phyloP scores from a whole-genome alignment of 2,888 invertebrate genomes.

The Pandemis cinnamomeana region DNA sequence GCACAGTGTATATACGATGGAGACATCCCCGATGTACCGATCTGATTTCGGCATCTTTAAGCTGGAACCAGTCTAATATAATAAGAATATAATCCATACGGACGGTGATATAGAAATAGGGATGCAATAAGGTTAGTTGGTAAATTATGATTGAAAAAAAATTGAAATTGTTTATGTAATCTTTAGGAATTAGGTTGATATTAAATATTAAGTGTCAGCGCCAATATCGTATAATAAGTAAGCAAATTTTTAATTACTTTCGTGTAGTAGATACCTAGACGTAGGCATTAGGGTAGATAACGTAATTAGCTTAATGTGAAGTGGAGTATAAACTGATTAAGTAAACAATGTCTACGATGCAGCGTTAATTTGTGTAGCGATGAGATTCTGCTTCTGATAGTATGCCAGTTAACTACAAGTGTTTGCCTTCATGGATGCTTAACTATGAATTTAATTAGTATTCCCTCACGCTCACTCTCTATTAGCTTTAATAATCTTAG shows the following conservation, averaged over 20 bases:
- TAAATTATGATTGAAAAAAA: background rate
- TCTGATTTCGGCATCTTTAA: conserved; percentile 80
- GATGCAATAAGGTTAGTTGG: background rate
- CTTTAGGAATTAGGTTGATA: background rate
- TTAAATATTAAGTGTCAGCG: background rate
- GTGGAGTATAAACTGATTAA: conserved; percentile 65
- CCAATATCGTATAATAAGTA: background rate
- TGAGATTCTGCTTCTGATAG: conserved; percentile 43
- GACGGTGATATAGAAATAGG: background rate
- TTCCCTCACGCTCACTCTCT: conserved; percentile 29
- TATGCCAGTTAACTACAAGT: conserved; percentile 42
- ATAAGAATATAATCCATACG: conserved; percentile 9
- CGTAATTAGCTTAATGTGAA: conserved; percentile 69
- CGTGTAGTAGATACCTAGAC: background rate
- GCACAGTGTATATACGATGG: conserved; percentile 60
- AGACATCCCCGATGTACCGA: conserved; percentile 69
- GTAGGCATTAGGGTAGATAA: conserved; percentile 41
- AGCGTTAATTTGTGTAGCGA: conserved; percentile 67
- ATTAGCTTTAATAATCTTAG: conserved; percentile 31
- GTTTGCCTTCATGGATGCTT: conserved; percentile 42
- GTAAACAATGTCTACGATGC: conserved; percentile 67
- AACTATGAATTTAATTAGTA: conserved; percentile 42
- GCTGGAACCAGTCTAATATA: conserved; percentile 51
- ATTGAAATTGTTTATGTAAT: background rate
- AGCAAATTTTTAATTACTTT: background rate